A percentile compares a stretch with the other conserved stretches of the same genome.
Evolutionary conservation across 2,113 vertebrate genomes (phyloP).

Genomic region (Struthidea cinerea): DNA sequence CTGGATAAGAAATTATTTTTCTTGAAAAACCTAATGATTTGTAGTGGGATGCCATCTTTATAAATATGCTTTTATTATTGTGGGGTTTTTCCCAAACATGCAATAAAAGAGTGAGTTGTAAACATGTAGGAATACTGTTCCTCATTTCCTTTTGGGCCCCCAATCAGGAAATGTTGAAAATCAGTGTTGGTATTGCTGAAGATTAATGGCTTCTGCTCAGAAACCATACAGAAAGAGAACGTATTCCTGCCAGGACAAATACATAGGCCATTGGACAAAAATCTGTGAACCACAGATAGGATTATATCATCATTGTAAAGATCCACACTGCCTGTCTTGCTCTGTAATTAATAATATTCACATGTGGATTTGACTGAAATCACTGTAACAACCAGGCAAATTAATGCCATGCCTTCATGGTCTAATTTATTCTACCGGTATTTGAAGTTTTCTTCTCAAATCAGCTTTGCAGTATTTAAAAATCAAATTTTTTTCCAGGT

Average conservation of each 20-base stretch:
- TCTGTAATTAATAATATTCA: background rate
- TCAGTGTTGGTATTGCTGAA: conserved; percentile 7
- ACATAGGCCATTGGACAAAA: background rate
- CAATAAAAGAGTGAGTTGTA: background rate
- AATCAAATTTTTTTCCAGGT: background rate
- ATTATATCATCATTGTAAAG: background rate
- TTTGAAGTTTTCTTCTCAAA: background rate
- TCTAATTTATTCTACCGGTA: background rate
- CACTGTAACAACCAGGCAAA: background rate
- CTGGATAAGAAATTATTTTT: background rate
- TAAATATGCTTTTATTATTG: conserved; percentile 9
- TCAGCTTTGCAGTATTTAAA: background rate
- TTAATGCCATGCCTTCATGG: background rate
- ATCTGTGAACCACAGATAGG: background rate
- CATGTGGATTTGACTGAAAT: background rate
- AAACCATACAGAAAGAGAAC: conserved; percentile 2
- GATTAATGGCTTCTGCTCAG: conserved; percentile 28
- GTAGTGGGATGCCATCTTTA: background rate
- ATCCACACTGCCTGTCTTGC: background rate
- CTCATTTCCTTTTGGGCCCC: conserved; percentile 50
- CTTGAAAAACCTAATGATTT: conserved; percentile 10
- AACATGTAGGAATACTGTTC: conserved; percentile 34
- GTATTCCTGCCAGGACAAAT: conserved; percentile 47
- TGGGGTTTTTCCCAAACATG: background rate
- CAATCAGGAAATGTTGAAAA: conserved; percentile 50